Evolutionary conservation across 1,140 invertebrate genomes (phyloP).

Genomic region (Odontomachus brunneus): DNA sequence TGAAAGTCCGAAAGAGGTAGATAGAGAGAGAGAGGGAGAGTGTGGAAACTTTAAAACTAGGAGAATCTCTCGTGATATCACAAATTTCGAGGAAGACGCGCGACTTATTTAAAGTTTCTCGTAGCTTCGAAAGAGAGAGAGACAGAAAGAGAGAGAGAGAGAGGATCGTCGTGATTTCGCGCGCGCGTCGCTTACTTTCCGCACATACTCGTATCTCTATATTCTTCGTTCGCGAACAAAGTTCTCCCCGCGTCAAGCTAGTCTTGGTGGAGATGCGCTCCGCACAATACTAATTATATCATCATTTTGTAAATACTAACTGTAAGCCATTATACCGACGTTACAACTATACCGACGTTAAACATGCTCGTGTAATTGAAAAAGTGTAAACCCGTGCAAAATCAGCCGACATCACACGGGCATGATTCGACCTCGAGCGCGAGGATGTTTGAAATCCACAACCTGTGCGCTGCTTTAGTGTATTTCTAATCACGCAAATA

Average conservation of each 20-base stretch:
- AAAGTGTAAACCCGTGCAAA: conserved; percentile 3
- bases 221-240: neutral
- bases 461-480: neutral
- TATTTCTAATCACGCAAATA: conserved; percentile 59
- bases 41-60: conserved; percentile 34
- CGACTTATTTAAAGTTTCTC: conserved; percentile 54
- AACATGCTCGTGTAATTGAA: conserved; percentile 19
- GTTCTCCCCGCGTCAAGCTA: neutral
- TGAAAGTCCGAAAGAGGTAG: conserved; percentile 14
- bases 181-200: neutral
- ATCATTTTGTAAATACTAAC: conserved; percentile 22
- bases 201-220: too few species aligned
- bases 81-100: conserved; percentile 44
- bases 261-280: neutral
- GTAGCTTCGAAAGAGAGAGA: neutral
- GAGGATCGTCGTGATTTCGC: conserved; percentile 30
- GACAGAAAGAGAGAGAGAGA: neutral
- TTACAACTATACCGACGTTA: conserved; percentile 7
- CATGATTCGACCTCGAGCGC: conserved; percentile 1
- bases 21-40: too few species aligned
- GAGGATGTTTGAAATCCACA: conserved; percentile 24
- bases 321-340: too few species aligned
- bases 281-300: conserved; percentile 16
- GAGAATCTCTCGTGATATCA: conserved; percentile 23
- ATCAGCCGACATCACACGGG: conserved; percentile 10